phyloP scores from a whole-genome alignment of 2,888 invertebrate genomes.

The Agrotis clavis region DNA sequence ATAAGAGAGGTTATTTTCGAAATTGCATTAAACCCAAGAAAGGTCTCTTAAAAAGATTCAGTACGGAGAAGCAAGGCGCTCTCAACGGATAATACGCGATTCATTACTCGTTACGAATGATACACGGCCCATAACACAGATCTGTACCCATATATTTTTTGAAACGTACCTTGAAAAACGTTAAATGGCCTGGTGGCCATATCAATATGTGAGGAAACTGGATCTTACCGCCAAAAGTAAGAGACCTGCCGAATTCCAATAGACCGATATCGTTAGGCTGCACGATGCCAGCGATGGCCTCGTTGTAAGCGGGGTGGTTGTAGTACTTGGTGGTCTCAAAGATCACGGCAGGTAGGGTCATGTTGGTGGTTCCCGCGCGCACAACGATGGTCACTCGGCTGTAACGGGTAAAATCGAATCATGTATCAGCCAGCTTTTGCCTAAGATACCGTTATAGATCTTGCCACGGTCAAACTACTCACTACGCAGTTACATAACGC shows the following conservation, averaged over 20 bases:
- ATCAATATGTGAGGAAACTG: neutral
- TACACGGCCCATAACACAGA: no score
- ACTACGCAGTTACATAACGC: no score
- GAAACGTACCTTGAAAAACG: neutral
- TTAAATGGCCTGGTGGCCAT: neutral
- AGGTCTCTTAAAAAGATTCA: no score
- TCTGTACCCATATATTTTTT: no score
- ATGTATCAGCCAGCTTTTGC: no score
- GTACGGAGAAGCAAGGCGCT: no score
- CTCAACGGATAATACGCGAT: no score
- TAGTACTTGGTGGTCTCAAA: conserved; percentile 77
- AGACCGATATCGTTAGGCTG: conserved; percentile 78
- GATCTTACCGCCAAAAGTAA: conserved; percentile 37
- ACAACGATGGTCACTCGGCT: conserved; percentile 76
- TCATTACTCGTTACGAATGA: no score
- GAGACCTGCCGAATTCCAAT: conserved; percentile 67
- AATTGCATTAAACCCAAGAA: neutral
- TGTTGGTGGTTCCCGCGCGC: conserved; percentile 72
- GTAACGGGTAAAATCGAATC: neutral
- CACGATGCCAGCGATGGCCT: conserved; percentile 61
- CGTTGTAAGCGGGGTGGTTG: conserved; percentile 76
- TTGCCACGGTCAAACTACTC: no score
- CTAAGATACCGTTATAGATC: no score
- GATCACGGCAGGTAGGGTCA: conserved; percentile 70
- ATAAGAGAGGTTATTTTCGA: neutral